Evolutionary conservation across 2,797 vertebrate genomes (phyloP), one percentile per base, ranked within the genome.

Genomic region (Eptatretus atami): DNA sequence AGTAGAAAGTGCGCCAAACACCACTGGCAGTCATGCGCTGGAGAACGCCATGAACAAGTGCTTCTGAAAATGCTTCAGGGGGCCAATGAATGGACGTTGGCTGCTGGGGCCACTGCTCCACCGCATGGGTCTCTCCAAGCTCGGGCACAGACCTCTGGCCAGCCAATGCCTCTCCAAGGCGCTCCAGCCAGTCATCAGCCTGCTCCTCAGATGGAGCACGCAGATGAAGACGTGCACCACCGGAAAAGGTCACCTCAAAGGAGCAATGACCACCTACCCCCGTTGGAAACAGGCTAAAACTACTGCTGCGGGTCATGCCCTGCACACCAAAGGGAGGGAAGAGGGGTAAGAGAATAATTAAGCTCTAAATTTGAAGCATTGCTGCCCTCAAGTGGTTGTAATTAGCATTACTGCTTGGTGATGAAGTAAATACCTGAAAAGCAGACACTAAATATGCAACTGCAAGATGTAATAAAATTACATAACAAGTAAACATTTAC

Each of bases 141-240:
- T 44, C 31, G 31, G 31, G 31, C 31, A 44, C 31, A 44, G 31
- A 44, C 31, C 31, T 44, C 57, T n/a, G n/a, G 12, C n/a, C 57
- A 12, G 72, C 73, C 63, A 90, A 73, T 0, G 83, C 88, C 71
- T 98, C 92, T 0, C 72, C 70, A 24, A 98, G 76, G 52, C 86
- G 78, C 71, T 95, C 88, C 69, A 88, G 71, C 92, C 92, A 98
- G 78, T 98, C 92, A 70, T 98, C 85, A 0, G 92, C 92, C 67
- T 95, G 87, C 0, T 78, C 84, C 0, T 3, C 69, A 8, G 79
- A 86, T 1, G 83, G 75, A 0, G 86, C 84, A 1, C 87, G 76
- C 2, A 98, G 76, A 65, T 66, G 74, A 3, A 98, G 73, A 1
- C 75, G 77, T 69, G 82, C 87, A 44, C 31, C 31, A 19, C 80